These are phyloP conservation scores for Vulpes vulpes DNA, from an alignment of 2,113 vertebrate genomes.

Conservation along the genomic window DNA sequence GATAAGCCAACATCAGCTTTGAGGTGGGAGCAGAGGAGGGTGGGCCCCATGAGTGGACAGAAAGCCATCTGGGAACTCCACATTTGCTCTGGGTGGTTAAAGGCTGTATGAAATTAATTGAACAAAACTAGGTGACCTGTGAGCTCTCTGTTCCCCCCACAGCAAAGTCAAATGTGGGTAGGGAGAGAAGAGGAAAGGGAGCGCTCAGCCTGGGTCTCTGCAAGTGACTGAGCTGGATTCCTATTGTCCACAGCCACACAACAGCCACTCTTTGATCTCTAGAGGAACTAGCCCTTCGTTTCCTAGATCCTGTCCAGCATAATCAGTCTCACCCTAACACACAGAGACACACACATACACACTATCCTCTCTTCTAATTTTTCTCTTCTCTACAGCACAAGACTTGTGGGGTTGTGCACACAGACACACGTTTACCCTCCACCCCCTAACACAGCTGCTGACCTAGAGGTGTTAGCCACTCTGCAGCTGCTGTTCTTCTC, in stretches of 20 bases:
- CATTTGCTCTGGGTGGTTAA: slow-evolving; percentile 83
- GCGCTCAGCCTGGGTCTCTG: slow-evolving; percentile 31
- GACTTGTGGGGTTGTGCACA: background rate
- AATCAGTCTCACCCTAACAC: background rate
- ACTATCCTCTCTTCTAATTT: background rate
- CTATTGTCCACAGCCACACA: background rate
- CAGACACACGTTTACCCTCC: background rate
- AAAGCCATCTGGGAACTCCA: slow-evolving; percentile 85
- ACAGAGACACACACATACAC: background rate
- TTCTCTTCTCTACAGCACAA: background rate
- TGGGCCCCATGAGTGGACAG: slow-evolving; percentile 79
- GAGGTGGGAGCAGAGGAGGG: slow-evolving; percentile 55
- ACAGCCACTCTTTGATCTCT: background rate
- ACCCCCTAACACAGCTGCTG: slow-evolving; percentile 81
- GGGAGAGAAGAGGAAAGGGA: background rate
- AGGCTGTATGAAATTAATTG: slow-evolving; percentile 88
- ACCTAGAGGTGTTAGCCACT: slow-evolving; percentile 89
- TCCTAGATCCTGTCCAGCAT: slow-evolving; percentile 52
- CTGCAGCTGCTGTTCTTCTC: slow-evolving; percentile 91
- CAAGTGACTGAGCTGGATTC: background rate
- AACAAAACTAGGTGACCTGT: slow-evolving; percentile 88
- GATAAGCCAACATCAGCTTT: background rate
- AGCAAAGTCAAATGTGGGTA: slow-evolving; percentile 87
- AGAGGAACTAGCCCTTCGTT: slow-evolving; percentile 7
- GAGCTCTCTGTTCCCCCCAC: slow-evolving; percentile 85